Evolutionary conservation across 2,888 invertebrate genomes (phyloP).

Genomic region (Mesoligia furuncula): DNA sequence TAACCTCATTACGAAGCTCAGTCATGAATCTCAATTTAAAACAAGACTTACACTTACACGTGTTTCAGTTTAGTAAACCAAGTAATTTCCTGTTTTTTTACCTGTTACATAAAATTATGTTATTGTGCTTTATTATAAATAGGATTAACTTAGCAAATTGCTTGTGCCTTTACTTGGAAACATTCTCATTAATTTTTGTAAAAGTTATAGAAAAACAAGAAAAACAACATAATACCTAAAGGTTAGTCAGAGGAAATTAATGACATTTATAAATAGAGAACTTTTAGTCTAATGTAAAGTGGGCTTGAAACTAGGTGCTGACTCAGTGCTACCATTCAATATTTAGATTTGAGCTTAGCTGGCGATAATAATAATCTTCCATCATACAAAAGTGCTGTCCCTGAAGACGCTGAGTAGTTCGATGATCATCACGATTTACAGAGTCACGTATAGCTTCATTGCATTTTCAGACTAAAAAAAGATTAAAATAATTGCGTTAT

Average conservation of each 20-base stretch:
- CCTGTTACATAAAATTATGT: background rate
- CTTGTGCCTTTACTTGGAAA: background rate
- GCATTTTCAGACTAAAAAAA: background rate
- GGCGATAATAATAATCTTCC: background rate
- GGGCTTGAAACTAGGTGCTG: background rate
- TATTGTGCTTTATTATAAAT: background rate
- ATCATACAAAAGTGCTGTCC: background rate
- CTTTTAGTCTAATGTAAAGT: background rate
- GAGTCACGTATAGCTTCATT: background rate
- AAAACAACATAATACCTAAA: background rate
- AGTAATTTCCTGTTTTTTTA: background rate
- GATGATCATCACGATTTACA: background rate
- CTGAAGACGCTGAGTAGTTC: background rate
- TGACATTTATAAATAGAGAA: background rate
- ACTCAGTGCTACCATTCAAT: background rate
- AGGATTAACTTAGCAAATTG: background rate
- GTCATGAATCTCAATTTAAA: slow-evolving; percentile 1
- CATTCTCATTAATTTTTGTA: background rate
- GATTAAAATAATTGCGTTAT: background rate
- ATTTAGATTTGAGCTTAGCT: background rate
- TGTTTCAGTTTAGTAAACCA: background rate
- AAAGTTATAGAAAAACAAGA: background rate
- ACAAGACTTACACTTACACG: background rate
- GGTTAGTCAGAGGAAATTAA: background rate
- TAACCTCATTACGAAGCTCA: background rate